These are phyloP conservation scores for Catocala fraxini DNA, from an alignment of 2,888 invertebrate species.

Conservation along the genomic window DNA sequence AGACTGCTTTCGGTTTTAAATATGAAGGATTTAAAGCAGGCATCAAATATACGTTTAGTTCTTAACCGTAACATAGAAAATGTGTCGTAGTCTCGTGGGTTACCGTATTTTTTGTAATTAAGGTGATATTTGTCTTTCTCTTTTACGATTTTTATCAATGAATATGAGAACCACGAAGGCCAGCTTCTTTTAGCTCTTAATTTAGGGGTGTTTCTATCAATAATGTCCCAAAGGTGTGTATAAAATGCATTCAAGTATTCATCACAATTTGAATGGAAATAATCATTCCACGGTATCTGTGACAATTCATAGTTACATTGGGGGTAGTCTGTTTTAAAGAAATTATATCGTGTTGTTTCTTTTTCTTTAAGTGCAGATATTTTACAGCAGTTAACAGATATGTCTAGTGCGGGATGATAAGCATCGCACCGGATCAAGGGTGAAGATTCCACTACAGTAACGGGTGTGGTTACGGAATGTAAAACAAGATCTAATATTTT, in stretches of 20 bases:
- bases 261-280: neutral
- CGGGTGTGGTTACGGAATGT: neutral
- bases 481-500: neutral
- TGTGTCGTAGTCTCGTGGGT: neutral
- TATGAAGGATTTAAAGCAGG: neutral
- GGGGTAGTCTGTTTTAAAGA: no score
- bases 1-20: no score
- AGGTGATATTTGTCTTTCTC: neutral
- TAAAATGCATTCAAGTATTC: neutral
- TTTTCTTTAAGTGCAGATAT: no score
- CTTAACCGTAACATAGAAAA: neutral
- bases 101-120: neutral
- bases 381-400: no score
- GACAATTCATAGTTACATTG: neutral
- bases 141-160: neutral
- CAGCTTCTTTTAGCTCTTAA: neutral
- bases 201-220: neutral
- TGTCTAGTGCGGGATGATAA: no score
- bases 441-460: neutral
- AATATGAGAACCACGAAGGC: neutral
- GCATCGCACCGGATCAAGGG: neutral
- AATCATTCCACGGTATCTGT: neutral
- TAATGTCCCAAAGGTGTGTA: neutral
- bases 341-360: no score
- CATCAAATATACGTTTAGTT: neutral